Evolutionary conservation across 2,797 vertebrate species (phyloP).

Genomic region (Kryptopterus vitreolus): DNA sequence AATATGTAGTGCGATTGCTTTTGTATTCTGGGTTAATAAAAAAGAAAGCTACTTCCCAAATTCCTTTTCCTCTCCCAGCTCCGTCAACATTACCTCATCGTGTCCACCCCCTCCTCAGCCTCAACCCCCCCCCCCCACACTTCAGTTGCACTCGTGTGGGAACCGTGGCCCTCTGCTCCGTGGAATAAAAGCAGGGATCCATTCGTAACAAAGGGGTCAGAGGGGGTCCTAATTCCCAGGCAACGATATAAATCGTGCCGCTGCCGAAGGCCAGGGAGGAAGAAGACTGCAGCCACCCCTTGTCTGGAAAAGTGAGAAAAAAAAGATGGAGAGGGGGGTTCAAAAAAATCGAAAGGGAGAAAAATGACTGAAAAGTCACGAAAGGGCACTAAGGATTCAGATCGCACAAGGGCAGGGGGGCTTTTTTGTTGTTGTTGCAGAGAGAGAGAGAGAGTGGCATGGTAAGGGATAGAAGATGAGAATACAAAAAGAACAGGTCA

Average conservation of each 20-base stretch:
- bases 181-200: slow-evolving; percentile 83
- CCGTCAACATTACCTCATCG: slow-evolving; percentile 78
- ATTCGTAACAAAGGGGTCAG: slow-evolving; percentile 79
- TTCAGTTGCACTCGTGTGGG: slow-evolving; percentile 76
- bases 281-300: slow-evolving; percentile 62
- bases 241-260: slow-evolving; percentile 87
- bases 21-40: slow-evolving; percentile 40
- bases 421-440: slow-evolving; percentile 44
- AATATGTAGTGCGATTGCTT: slow-evolving; percentile 26
- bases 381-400: slow-evolving; percentile 63
- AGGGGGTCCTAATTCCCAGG: slow-evolving; percentile 84
- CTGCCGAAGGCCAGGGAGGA: slow-evolving; percentile 77
- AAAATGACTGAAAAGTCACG: slow-evolving; percentile 77
- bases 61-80: slow-evolving; percentile 43
- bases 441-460: slow-evolving; percentile 46
- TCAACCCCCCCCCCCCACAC: slow-evolving; percentile 41
- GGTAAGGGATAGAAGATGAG: slow-evolving; percentile 38
- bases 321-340: slow-evolving; percentile 57
- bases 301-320: slow-evolving; percentile 34
- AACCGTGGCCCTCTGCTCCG: slow-evolving; percentile 80
- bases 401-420: slow-evolving; percentile 49
- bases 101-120: too few relatives aligned
- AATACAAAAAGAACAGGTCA: slow-evolving; percentile 73
- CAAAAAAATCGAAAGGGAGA: slow-evolving; percentile 67
- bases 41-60: not conserved